Evolutionary conservation across 2,797 vertebrate genomes (phyloP), one percentile per base, ranked within the genome.

Genomic region (Australoheros facetus): DNA sequence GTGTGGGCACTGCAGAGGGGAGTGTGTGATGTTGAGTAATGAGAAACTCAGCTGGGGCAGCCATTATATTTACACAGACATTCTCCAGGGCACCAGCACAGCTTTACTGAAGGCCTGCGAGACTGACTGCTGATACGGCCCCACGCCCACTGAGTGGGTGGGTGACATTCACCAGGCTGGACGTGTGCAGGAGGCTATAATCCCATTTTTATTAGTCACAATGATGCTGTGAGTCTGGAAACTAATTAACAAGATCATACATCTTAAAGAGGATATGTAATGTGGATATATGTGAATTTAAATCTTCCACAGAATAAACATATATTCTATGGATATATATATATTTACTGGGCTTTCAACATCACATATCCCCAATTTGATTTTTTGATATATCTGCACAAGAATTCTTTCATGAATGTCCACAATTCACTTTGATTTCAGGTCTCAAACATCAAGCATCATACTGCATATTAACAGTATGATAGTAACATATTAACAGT

Each of bases 51-150:
- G 88, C 86, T 87, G 86, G 76, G 86, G 87, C 77, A 45, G 85
- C 7, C n/a, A 19, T 78, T 72, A 53, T 93, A 87, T 92, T 94
- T 93, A 88, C 74, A 71, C 80, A 87, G 90, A 85, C 88, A n/a
- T 82, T 91, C 77, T 88, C 70, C 79, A 85, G 83, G 80, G 80
- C 77, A 62, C 82, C 57, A 45, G 71, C 56, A 56, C 73, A 72
- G 85, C 75, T 75, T 85, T 80, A 85, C 82, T 3, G 17, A 80
- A 54, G 51, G 79, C 23, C 64, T 71, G 56, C 26, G 23, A 72
- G 56, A 51, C n/a, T 2, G 12, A 60, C 37, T 57, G 16, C 45
- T 48, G 77, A 79, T 37, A 23, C 39, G 17, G 32, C 8, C 59
- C 79, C 75, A 72, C 78, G 34, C 37, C 8, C 21, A 37, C 23